These are phyloP conservation scores for Spea hammondii DNA, from an alignment of 2,797 vertebrate genomes.

Conservation along the genomic window DNA sequence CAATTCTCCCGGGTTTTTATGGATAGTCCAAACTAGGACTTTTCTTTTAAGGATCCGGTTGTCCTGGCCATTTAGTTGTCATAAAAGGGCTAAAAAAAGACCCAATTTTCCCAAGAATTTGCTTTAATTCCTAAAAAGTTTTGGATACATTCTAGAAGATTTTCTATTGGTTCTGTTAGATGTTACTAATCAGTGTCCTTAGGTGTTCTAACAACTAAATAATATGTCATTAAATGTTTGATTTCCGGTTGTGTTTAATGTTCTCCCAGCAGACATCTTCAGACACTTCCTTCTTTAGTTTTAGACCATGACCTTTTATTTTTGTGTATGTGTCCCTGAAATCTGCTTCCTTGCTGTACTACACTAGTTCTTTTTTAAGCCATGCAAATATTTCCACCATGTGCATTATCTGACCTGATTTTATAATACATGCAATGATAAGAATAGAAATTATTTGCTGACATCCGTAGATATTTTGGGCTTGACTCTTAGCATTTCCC, in stretches of 20 bases:
- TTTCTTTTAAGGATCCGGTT: no score
- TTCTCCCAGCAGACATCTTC: neutral
- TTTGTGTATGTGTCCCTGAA: neutral
- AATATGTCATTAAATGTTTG: no score
- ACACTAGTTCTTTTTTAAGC: neutral
- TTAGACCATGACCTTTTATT: neutral
- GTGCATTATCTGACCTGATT: neutral
- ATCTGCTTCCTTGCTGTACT: neutral
- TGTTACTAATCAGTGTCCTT: no score
- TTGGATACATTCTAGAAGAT: no score
- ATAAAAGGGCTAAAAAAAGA: no score
- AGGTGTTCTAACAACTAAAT: no score
- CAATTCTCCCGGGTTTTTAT: no score
- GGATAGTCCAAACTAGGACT: no score
- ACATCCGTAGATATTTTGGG: neutral
- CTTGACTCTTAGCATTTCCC: conserved; percentile 6
- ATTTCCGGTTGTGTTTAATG: neutral
- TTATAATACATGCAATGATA: neutral
- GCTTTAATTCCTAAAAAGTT: no score
- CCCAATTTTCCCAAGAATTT: no score
- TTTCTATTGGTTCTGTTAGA: no score
- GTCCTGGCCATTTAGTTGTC: no score
- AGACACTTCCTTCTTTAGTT: neutral
- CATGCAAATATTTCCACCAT: neutral
- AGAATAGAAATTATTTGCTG: conserved; percentile 15